Percentiles rank a stretch among this genome's conserved stretches.
phyloP scores from a whole-genome alignment of 2,888 invertebrate species.

The Pollenia labialis region DNA sequence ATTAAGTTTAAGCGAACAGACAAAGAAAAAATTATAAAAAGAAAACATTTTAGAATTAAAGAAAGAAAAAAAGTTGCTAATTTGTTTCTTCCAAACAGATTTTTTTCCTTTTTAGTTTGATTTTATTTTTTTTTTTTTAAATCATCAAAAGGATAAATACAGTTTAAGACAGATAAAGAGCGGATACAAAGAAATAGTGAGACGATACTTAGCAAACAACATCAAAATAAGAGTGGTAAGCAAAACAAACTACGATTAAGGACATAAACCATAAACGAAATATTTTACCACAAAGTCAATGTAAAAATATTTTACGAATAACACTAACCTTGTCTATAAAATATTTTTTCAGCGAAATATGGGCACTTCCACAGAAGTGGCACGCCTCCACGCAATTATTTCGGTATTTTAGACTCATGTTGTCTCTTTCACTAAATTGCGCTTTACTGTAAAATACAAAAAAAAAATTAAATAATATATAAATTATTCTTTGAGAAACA shows the following conservation, averaged over 20 bases:
- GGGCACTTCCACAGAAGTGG: too few species aligned
- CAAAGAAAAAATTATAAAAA: constrained; percentile 21
- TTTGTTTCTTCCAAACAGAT: constrained; percentile 47
- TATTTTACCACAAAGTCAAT: neutral
- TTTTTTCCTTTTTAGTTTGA: constrained; percentile 58
- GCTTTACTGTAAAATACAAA: too few species aligned
- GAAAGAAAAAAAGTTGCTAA: constrained; percentile 22
- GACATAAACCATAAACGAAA: constrained; percentile 29
- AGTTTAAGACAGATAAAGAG: neutral
- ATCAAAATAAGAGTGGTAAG: constrained; percentile 57
- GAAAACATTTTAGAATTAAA: constrained; percentile 37
- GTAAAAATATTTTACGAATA: neutral
- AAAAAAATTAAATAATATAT: too few species aligned
- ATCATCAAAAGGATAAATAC: constrained; percentile 52
- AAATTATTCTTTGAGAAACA: too few species aligned
- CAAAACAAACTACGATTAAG: constrained; percentile 15
- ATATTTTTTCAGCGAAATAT: neutral
- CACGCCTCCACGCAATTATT: too few species aligned
- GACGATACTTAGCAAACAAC: neutral
- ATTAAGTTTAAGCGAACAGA: constrained; percentile 30
- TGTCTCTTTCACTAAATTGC: too few species aligned
- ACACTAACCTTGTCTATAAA: neutral
- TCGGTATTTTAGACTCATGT: too few species aligned
- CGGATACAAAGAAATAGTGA: neutral
- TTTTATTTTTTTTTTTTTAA: constrained; percentile 39